Percentiles rank a stretch among this genome's conserved stretches.
Evolutionary conservation across 2,888 invertebrate species (phyloP).

Genomic region (Aproaerema taeniolella): DNA sequence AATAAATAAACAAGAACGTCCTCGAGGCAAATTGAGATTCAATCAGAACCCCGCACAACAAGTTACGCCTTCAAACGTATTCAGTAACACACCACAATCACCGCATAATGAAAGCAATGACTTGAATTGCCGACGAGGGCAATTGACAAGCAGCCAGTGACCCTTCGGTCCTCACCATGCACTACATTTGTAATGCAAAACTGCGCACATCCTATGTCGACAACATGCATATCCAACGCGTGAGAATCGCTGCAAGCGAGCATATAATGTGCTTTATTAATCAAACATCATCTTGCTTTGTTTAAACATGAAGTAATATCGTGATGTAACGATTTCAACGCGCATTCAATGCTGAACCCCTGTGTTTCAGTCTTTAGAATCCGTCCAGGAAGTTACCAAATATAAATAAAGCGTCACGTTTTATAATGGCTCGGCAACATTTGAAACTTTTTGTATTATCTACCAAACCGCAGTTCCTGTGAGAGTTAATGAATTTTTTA

Average conservation of each 20-base stretch:
- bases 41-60: conserved; percentile 34
- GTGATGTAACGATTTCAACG: conserved; percentile 7
- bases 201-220: conserved; percentile 52
- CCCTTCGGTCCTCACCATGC: conserved; percentile 35
- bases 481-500: conserved; percentile 9
- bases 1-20: conserved; percentile 6
- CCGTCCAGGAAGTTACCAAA: conserved; percentile 27
- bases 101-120: conserved; percentile 38
- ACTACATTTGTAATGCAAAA: conserved; percentile 62
- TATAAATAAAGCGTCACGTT: conserved; percentile 22
- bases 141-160: conserved; percentile 35
- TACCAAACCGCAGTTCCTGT: conserved; percentile 23
- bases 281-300: conserved; percentile 10
- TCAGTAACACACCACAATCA: conserved; percentile 27
- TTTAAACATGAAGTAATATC: conserved; percentile 1
- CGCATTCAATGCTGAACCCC: conserved; percentile 8
- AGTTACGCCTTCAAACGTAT: conserved; percentile 32
- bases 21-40: conserved; percentile 36
- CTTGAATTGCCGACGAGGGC: conserved; percentile 44
- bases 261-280: conserved; percentile 5
- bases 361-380: conserved; percentile 13
- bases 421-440: conserved; percentile 11
- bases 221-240: conserved; percentile 8
- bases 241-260: conserved; percentile 3
- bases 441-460: conserved; percentile 13